Evolutionary conservation across 2,888 invertebrate genomes (phyloP), one percentile per base, ranked within the genome.

Genomic region (Eucera pruinosa): DNA sequence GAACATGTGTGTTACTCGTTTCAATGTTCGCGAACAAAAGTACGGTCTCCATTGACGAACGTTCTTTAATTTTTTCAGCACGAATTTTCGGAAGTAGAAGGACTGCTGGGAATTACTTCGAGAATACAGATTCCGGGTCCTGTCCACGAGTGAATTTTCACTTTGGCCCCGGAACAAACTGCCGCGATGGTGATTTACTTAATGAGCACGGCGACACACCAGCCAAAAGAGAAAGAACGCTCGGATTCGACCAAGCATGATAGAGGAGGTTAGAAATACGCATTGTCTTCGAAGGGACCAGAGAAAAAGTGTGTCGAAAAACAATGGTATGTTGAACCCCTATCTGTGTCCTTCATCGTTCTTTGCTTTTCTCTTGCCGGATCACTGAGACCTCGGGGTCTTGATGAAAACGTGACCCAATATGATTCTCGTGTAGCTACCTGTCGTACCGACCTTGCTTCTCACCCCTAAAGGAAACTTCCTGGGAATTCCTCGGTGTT

Each of bases 341-440:
- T 23, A 50, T 39, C 43, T 50, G 61, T 41, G 33, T 64, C 20
- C 41, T 62, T 11, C 41, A 27, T 45, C 58, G 43, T 61, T 27
- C 66, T 50, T 62, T 25, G 9, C 54, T 41, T 30, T 52, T 64
- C 60, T 60, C 54, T 65, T 41, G 7, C 9, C 36, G 55, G 36
- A 76, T 65, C 64, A 43, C 33, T 33, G 52, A 52, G 57, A 65
- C 67, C 66, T 50, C 67, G 65, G 67, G 25, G 62, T 78, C 87
- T 82, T 85, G 87, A 88, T 88, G 89, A 89, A 89, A 89, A 89
- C 83, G 87, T 88, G 87, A 89, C 86, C 88, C 80, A 84, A 84
- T 84, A 85, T 78, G 74, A 83, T 84, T 78, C 76, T 78, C 57
- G 48, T 41, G 43, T 18, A 54, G 68, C 25, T 57, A 77, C 68